Evolutionary conservation across 2,797 vertebrate species (phyloP), one percentile per base, ranked within the genome.

Genomic region (Chelon auratus): DNA sequence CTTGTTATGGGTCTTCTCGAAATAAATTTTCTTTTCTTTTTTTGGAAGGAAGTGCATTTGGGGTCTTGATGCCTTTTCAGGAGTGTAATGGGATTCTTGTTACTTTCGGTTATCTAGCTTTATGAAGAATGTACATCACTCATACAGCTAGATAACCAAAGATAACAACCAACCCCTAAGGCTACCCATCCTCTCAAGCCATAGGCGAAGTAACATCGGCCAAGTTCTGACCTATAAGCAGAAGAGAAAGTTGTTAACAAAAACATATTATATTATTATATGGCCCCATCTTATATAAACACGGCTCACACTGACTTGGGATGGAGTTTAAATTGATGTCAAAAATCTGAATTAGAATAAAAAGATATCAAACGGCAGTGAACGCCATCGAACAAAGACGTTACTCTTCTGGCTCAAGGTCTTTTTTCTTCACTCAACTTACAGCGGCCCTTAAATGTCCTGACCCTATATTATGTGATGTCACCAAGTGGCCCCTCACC

Each of bases 61-160:
- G 89, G 89, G 78, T 92, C 91, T 90, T 91, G 75, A 90, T 90
- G 93, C 94, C 94, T 93, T 94, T 94, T 80, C 92, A 94, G 94
- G 94, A 92, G 93, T 91, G 93, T 93, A 94, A 85, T 85, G 83
- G 83, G 83, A 85, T 85, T 85, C 95, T 96, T 96, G 95, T 96
- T 96, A 96, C 95, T 96, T 96, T 96, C 95, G 95, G 95, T 96
- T 96, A 96, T 95, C 94, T 96, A 96, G 95, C 95, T 95, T 95
- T 95, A 96, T 95, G 95, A 95, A 95, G 94, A 96, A 95, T 96
- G 91, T 94, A 96, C 93, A 89, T 87, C 93, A 97, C 97, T 97
- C 97, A 97, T 97, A 97, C 96, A 96, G 96, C 96, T 96, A 96
- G 96, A 96, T 96, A 96, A 96, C 96, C 96, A 96, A 96, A 96